These are phyloP conservation scores for Octopus bimaculoides DNA, from an alignment of 1,140 invertebrate genomes.

Conservation along the genomic window DNA sequence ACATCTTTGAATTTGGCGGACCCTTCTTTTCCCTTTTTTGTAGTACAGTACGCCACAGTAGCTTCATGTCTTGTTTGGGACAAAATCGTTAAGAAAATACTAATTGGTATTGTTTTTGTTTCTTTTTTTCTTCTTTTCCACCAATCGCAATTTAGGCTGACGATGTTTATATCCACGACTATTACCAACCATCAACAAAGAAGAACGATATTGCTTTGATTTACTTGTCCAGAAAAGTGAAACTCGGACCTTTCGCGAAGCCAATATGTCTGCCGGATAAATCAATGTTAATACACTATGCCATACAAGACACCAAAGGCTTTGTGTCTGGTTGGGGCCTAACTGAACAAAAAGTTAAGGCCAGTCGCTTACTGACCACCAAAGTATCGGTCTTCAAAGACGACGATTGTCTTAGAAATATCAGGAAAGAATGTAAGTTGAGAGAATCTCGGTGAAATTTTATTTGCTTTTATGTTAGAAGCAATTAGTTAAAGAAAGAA, in stretches of 20 bases:
- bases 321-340: not conserved
- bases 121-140: not conserved
- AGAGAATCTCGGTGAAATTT: too few relatives aligned
- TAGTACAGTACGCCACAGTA: too few relatives aligned
- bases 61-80: too few relatives aligned
- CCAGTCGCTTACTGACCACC: not conserved
- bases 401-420: not conserved
- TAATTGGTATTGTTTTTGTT: not conserved
- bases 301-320: not conserved
- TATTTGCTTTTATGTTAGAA: too few relatives aligned
- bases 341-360: not conserved
- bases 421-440: not conserved
- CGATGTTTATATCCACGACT: not conserved
- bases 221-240: not conserved
- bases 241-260: not conserved
- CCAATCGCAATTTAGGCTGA: not conserved
- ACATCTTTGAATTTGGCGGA: too few relatives aligned
- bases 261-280: not conserved
- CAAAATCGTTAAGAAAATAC: too few relatives aligned
- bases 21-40: too few relatives aligned
- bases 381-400: not conserved
- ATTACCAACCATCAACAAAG: not conserved
- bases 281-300: not conserved
- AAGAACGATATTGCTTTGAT: not conserved
- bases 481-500: too few relatives aligned